Evolutionary conservation across 2,797 vertebrate species (phyloP), one percentile per base, ranked within the genome.

Genomic region (Crocodylus rhombifer): DNA sequence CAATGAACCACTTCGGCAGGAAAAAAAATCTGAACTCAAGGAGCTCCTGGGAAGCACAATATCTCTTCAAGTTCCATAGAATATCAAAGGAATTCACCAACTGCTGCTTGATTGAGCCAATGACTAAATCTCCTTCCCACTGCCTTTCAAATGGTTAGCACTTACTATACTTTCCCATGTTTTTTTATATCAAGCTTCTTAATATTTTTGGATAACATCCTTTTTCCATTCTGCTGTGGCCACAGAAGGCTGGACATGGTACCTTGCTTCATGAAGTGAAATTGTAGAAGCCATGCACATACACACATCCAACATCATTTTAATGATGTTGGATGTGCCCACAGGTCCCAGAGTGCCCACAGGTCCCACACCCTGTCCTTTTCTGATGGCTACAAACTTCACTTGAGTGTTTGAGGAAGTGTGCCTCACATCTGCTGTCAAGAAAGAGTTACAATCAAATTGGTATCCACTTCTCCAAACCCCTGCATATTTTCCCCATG

Each of bases 21-120:
- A 18, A 65, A 42, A 42, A 42, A 42, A 77, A 77, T 28, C 75
- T 4, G 36, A 30, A 77, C 26, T 55, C 55, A 80, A 17, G 5
- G 33, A 42, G 80, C 58, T 75, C 25, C 1, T 0, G 21, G 63
- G 55, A 67, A 23, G 36, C 4, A 1, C 0, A 3, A 20, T 0
- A 0, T 63, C 86, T 30, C 77, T 55, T 3, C 26, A 33, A 42
- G n/a, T 28, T 33, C 23, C 78, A 60, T 2, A 14, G 25, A n/a
- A 11, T 20, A 5, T 6, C 28, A 10, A 42, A 76, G 64, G 62
- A 77, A 25, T 33, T 62, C 75, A 26, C 14, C 90, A 76, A 33
- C 64, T 0, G 7, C 6, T 1, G 14, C 36, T 16, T 16, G 26
- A 7, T 55, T 83, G 18, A 25, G 7, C 51, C 55, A 62, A 67